phyloP scores from a whole-genome alignment of 2,888 invertebrate genomes.

The Parasteatoda lunata region DNA sequence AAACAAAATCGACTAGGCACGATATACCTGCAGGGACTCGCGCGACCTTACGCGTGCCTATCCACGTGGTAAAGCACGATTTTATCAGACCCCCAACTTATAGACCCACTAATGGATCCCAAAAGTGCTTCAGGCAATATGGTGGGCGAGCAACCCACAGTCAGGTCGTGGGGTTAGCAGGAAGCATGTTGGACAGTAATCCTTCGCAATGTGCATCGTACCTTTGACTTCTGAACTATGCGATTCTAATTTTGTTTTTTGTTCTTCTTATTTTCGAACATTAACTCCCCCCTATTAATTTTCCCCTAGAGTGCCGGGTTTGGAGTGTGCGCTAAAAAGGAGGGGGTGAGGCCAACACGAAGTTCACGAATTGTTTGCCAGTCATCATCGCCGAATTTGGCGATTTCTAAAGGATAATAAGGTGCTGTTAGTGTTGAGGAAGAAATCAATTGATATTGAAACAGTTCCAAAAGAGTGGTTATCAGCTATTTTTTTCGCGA shows the following conservation, averaged over 20 bases:
- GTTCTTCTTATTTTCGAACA: slow-evolving; percentile 18
- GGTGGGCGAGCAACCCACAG: slow-evolving; percentile 45
- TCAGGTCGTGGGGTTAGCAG: slow-evolving; percentile 47
- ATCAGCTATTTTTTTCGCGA: background rate
- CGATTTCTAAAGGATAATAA: slow-evolving; percentile 9
- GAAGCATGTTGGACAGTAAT: slow-evolving; percentile 61
- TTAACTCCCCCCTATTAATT: slow-evolving; percentile 46
- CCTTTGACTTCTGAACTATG: slow-evolving; percentile 49
- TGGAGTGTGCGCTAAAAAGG: slow-evolving; percentile 37
- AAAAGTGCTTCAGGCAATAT: slow-evolving; percentile 36
- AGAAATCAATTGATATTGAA: slow-evolving; percentile 1
- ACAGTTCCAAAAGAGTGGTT: background rate
- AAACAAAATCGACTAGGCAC: slow-evolving; percentile 54
- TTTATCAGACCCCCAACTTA: slow-evolving; percentile 55
- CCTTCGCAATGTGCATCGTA: slow-evolving; percentile 29
- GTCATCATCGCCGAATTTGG: slow-evolving; percentile 53
- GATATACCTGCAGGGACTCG: slow-evolving; percentile 60
- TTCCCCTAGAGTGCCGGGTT: slow-evolving; percentile 45
- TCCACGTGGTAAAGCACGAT: slow-evolving; percentile 57
- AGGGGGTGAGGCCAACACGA: slow-evolving; percentile 36
- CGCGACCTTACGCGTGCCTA: slow-evolving; percentile 61
- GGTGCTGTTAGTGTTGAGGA: background rate
- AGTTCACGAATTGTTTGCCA: slow-evolving; percentile 43
- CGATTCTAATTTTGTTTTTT: slow-evolving; percentile 37
- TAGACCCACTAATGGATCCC: slow-evolving; percentile 58